Conservation (phyloP, 2,797 vertebrate genomes). For the Tiaroga cobitis region DNA sequence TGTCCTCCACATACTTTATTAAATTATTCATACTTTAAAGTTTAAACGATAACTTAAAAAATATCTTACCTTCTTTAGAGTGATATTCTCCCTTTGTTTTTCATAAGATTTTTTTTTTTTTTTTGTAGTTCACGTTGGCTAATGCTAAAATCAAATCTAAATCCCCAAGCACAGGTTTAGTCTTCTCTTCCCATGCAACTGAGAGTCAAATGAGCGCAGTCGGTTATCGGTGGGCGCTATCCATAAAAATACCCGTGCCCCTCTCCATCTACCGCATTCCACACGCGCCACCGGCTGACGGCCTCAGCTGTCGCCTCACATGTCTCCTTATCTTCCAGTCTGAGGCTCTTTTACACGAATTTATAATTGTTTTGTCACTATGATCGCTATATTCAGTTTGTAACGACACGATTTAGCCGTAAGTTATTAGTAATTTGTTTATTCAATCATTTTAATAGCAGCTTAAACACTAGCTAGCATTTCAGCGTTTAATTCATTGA, state of each 20-base stretch:
- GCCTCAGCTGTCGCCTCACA: conserved; percentile 86
- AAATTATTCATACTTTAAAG: not conserved
- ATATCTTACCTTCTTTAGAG: conserved; percentile 65
- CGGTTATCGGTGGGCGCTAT: conserved; percentile 76
- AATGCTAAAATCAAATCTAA: conserved; percentile 36
- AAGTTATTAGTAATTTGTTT: not conserved
- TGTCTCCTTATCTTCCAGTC: conserved; percentile 52
- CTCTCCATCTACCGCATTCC: conserved; percentile 86
- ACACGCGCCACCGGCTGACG: conserved; percentile 77
- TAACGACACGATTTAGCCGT: not conserved
- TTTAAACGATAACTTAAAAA: not conserved
- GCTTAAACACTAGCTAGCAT: not conserved
- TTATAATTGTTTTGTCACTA: conserved; percentile 8
- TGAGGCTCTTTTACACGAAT: not conserved
- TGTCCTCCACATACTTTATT: too few relatives aligned
- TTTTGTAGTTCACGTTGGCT: conserved; percentile 24
- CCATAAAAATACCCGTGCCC: conserved; percentile 93
- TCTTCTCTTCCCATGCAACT: conserved; percentile 51
- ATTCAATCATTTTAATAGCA: not conserved
- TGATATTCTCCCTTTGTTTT: conserved; percentile 45
- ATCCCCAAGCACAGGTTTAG: conserved; percentile 55
- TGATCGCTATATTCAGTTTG: not conserved
- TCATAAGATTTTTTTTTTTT: conserved; percentile 54
- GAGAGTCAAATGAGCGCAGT: conserved; percentile 76
- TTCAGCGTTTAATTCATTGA: not conserved